Evolutionary conservation across 2,113 vertebrate species (phyloP).

Genomic region (Pituophis catenifer): DNA sequence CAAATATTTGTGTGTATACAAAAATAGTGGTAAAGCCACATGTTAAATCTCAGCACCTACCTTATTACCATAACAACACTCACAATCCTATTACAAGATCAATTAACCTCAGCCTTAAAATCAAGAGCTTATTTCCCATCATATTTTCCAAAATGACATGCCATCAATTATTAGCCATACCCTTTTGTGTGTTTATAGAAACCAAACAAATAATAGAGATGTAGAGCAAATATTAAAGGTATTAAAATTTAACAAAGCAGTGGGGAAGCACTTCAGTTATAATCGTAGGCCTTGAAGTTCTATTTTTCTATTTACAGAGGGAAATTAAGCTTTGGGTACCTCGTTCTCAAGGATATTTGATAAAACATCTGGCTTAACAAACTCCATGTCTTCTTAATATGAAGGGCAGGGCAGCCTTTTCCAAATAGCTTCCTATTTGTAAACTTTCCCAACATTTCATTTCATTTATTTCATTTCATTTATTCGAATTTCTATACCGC

Average conservation of each 20-base stretch:
- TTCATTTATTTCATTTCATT: no score
- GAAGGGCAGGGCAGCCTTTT: not conserved
- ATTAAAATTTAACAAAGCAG: not conserved
- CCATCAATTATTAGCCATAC: not conserved
- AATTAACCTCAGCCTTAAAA: not conserved
- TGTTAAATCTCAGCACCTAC: not conserved
- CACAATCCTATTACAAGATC: not conserved
- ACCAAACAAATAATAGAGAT: not conserved
- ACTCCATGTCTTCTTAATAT: not conserved
- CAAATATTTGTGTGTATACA: not conserved
- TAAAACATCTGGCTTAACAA: not conserved
- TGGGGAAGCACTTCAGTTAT: not conserved
- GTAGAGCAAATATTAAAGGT: not conserved
- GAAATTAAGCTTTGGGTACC: not conserved
- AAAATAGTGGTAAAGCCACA: not conserved
- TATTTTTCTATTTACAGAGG: not conserved
- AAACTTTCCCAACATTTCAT: not conserved
- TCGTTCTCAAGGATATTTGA: not conserved
- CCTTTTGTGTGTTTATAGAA: not conserved
- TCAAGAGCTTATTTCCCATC: not conserved
- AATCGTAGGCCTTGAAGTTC: not conserved
- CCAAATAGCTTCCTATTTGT: not conserved
- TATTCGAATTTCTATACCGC: no score
- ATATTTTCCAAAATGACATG: not conserved
- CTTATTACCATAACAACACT: not conserved